phyloP scores from a whole-genome alignment of 2,113 vertebrate species.

The Thunnus thynnus region DNA sequence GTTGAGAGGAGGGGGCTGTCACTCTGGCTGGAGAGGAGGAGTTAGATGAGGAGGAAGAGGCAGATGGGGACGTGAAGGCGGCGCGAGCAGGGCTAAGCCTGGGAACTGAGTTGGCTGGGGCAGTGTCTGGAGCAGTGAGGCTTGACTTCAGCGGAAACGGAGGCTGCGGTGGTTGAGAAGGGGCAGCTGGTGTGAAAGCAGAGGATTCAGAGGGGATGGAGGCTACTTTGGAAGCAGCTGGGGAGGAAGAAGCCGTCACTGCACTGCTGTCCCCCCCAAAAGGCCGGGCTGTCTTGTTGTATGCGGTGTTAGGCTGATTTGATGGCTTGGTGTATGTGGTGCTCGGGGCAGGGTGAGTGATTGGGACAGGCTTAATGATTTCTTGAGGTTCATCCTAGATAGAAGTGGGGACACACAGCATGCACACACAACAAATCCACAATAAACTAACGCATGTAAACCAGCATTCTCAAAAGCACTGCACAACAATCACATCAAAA shows the following conservation, averaged over 20 bases:
- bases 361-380: conserved; percentile 96
- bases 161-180: conserved; percentile 79
- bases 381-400: conserved; percentile 91
- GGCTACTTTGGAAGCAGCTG: conserved; percentile 88
- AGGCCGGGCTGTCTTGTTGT: conserved; percentile 96
- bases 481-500: conserved; percentile 43
- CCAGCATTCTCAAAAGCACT: conserved; percentile 43
- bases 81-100: conserved; percentile 67
- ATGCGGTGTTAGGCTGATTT: conserved; percentile 82
- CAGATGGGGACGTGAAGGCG: conserved; percentile 70
- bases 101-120: conserved; percentile 61
- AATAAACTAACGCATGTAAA: conserved; percentile 68
- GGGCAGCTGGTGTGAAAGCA: conserved; percentile 91
- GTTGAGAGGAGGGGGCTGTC: conserved; percentile 82
- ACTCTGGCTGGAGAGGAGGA: conserved; percentile 88
- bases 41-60: conserved; percentile 79
- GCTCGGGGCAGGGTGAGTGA: conserved; percentile 85
- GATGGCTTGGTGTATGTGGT: conserved; percentile 83
- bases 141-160: conserved; percentile 79
- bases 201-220: conserved; percentile 96
- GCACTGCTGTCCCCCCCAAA: conserved; percentile 85
- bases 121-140: conserved; percentile 30
- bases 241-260: conserved; percentile 39
- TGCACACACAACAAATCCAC: conserved; percentile 79
- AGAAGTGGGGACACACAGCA: conserved; percentile 80